Evolutionary conservation across 2,888 invertebrate genomes (phyloP).

Genomic region (Anaspis maculata): DNA sequence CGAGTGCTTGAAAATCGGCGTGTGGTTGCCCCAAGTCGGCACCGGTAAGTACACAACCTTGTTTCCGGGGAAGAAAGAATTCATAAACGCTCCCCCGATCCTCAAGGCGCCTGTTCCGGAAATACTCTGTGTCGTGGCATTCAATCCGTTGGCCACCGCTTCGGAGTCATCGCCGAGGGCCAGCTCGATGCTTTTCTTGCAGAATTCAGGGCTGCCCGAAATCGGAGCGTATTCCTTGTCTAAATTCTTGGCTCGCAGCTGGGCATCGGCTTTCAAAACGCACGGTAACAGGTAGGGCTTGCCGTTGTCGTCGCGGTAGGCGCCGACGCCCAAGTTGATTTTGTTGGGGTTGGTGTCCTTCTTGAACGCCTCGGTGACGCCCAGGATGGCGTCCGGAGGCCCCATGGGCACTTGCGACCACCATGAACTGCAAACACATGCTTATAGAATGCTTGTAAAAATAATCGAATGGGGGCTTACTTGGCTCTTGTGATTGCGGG

Average conservation of each 20-base stretch:
- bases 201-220: slow-evolving; percentile 76
- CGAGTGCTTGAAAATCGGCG: slow-evolving; percentile 84
- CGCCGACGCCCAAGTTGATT: slow-evolving; percentile 93
- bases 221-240: slow-evolving; percentile 97
- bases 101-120: slow-evolving; percentile 97
- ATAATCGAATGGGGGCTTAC: no score
- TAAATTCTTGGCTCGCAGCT: slow-evolving; percentile 55
- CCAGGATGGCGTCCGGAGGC: slow-evolving; percentile 96
- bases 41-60: slow-evolving; percentile 83
- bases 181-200: slow-evolving; percentile 71
- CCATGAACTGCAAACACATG: slow-evolving; percentile 65
- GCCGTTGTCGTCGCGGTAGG: slow-evolving; percentile 95
- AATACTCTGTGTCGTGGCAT: slow-evolving; percentile 75
- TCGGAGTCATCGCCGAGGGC: slow-evolving; percentile 77
- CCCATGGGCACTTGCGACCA: slow-evolving; percentile 91
- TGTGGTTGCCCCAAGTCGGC: slow-evolving; percentile 99
- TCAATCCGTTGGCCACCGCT: slow-evolving; percentile 58
- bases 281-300: slow-evolving; percentile 92
- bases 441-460: no score
- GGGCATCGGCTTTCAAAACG: slow-evolving; percentile 79
- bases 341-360: slow-evolving; percentile 85
- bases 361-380: slow-evolving; percentile 94
- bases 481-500: no score
- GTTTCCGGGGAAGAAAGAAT: slow-evolving; percentile 66
- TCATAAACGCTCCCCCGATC: slow-evolving; percentile 82